A percentile compares a stretch with the other conserved stretches of the same genome.
Conservation (phyloP, 2,888 invertebrate species). For the Spatulosminthurus flaviceps region DNA sequence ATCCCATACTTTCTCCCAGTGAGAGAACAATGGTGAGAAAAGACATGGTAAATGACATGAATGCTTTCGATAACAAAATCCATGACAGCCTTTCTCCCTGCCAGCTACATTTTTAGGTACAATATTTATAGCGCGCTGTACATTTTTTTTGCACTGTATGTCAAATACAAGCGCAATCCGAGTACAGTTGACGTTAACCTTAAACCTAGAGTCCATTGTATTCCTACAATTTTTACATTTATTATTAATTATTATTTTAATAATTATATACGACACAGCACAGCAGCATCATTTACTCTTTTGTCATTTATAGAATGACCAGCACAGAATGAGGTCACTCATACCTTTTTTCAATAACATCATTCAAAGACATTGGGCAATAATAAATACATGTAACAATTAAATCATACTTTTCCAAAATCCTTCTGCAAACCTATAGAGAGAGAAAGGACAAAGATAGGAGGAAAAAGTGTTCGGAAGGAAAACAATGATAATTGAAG, state of each 20-base stretch:
- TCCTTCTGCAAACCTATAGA: too few relatives aligned
- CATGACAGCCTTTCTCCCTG: conserved; percentile 42
- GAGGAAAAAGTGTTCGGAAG: too few relatives aligned
- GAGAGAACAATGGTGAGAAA: neutral
- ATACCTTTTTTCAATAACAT: neutral
- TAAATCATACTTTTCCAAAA: too few relatives aligned
- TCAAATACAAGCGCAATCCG: conserved; percentile 46
- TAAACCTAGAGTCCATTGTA: neutral
- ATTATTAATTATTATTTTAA: too few relatives aligned
- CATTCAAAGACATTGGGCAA: neutral
- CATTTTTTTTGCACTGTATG: conserved; percentile 48
- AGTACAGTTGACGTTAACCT: conserved; percentile 41
- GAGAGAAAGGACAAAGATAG: too few relatives aligned
- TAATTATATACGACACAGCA: conserved; percentile 29
- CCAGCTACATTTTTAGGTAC: conserved; percentile 58
- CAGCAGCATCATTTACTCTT: conserved; percentile 29
- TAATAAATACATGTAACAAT: too few relatives aligned
- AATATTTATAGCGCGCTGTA: conserved; percentile 62
- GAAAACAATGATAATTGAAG: too few relatives aligned
- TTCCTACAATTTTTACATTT: conserved; percentile 14
- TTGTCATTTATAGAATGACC: conserved; percentile 22
- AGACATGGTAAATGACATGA: neutral
- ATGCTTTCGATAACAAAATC: conserved; percentile 34
- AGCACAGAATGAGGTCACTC: neutral
- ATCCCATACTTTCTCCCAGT: neutral